These are phyloP conservation scores for Leptocoma aspasia DNA, from an alignment of 2,113 vertebrate genomes.

Conservation along the genomic window DNA sequence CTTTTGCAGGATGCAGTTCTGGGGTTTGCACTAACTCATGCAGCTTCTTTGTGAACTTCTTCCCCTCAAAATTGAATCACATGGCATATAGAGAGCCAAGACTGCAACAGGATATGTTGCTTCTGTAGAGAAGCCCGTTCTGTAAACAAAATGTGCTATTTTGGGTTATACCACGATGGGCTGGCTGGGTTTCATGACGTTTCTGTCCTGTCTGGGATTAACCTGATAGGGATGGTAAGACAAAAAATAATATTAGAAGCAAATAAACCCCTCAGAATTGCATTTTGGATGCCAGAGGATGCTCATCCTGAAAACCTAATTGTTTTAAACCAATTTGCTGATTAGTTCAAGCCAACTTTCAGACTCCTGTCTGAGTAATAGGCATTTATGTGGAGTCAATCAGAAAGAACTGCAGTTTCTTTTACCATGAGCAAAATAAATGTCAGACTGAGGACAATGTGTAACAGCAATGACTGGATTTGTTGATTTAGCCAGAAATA, in stretches of 20 bases:
- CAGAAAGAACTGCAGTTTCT: conserved; percentile 4
- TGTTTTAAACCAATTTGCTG: not conserved
- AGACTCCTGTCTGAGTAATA: conserved; percentile 3
- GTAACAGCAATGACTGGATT: conserved; percentile 25
- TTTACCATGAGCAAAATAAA: not conserved
- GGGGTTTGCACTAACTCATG: not conserved
- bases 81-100: not conserved
- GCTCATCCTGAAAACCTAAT: not conserved
- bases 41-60: not conserved
- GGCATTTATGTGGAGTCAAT: conserved; percentile 29
- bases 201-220: conserved; percentile 11
- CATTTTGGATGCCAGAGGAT: not conserved
- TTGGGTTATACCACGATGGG: not conserved
- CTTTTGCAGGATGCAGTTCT: not conserved
- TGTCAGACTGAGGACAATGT: not conserved
- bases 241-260: not conserved
- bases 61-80: not conserved
- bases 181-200: not conserved
- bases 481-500: conserved; percentile 30
- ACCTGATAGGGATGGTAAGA: not conserved
- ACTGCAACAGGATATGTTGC: not conserved
- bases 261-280: not conserved
- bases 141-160: not conserved
- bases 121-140: not conserved
- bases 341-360: conserved; percentile 1